Base-by-base conservation (phyloP, 2,113 vertebrate genomes). In the Scalopus aquaticus region DNA sequence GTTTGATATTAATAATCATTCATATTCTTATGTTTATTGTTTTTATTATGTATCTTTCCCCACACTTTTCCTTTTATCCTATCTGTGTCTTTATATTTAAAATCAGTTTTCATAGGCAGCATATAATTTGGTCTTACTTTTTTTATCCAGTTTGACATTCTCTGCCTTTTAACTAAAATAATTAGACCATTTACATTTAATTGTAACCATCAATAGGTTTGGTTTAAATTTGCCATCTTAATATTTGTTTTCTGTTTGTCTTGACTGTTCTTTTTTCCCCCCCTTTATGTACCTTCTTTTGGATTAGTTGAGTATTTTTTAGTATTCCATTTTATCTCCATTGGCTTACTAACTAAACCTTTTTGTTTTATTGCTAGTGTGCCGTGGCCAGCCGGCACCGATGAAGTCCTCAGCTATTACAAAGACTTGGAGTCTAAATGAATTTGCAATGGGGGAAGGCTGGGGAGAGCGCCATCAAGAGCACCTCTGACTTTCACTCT, bases 161-260 rank as follows among this genome's bases (percentile, higher is more conserved):
- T 83, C 81, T 87, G 42, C 30, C 77, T 83, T 67, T 64, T 49
- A 65, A 49, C 28, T 78, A n/a, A 90, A 82, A 67, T 73, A 28
- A 82, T 82, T 94, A 94, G 37, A 72, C 37, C 54, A 67, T 49
- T 91, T 78, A 58, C 44, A 65, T 91, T 62, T 88, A 54, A 82
- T 78, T n/a, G 32, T 56, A 46, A 49, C 39, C 32, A 78, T 15
- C 9, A 7, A 39, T 10, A 16, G 2, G 3, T 65, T 58, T 91
- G 62, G 37, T 56, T 78, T 72, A 77, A 70, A 82, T 64, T 56
- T 72, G 9, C 5, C 54, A 46, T 32, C 6, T 64, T 39, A 15
- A 26, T 64, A 62, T 60, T 79, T 39, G 16, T 72, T 88, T 88
- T 56, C 60, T 64, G 62, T 49, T 46, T 87, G 32, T 77, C n/a